Base-by-base conservation (phyloP, 2,888 invertebrate genomes). In the Pseudococcus viburni region DNA sequence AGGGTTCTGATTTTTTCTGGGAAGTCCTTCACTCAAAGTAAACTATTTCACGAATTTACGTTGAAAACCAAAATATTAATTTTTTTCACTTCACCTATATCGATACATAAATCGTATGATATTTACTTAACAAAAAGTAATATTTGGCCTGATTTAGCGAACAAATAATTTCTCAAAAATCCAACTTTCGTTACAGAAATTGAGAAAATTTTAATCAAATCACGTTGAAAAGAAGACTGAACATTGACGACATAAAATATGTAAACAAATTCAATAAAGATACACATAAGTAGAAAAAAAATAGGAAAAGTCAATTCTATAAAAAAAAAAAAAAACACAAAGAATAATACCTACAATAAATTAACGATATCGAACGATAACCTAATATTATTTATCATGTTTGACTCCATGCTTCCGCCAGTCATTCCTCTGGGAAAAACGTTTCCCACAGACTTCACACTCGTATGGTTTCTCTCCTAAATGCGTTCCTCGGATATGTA, bases 371-470 rank as follows among this genome's bases (percentile, higher is more conserved):
- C 26, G 42, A 8, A 85, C 33, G 11, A 51, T 33, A 17, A 59
- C n/a, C 4, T 68, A 39, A 19, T 77, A 33, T 87, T 19, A 12
- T 80, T 33, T 42, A 2, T 80, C 59, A 80, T 88, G 88, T 9
- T 12, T 55, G 12, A 88, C 59, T 51, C 42, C 33, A 19, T 88
- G 88, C 22, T 88, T 88, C 2, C 88, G 88, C 51, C 77, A 39
- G 17, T 88, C 88, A 83, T 46, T 88, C n/a, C 51, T 51, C 46
- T 88, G 88, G n/a, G 80, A 85, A 48, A 88, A 93, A 85, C 93
- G 93, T 87, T 93, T 92, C 90, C 85, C 85, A 42, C 88, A 88
- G 5, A 55, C 17, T 19, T 85, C 77, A 85, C 88, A 88, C 19
- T 73, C 22, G 33, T 68, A 88, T 1, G 85, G 85, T 85, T 85